A percentile compares a stretch with the other conserved stretches of the same genome.
Evolutionary conservation across 1,140 invertebrate species (phyloP).

Genomic region (Cotesia glomerata): DNA sequence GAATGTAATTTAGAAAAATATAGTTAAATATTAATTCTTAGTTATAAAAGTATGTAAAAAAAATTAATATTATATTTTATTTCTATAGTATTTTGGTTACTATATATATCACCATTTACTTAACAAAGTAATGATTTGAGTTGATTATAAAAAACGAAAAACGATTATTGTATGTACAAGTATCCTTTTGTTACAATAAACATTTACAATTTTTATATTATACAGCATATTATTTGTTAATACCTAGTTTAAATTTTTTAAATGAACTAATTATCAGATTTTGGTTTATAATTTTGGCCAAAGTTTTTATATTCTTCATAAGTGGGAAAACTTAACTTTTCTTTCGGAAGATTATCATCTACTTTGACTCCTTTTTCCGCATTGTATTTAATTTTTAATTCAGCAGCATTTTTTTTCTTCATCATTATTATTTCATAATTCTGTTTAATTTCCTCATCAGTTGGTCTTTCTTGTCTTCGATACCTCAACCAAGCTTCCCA

Average conservation of each 20-base stretch:
- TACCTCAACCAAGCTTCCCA: constrained; percentile 85
- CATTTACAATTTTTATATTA: constrained; percentile 32
- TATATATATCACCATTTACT: not conserved
- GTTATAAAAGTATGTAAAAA: not conserved
- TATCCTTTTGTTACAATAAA: constrained; percentile 23
- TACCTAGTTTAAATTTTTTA: not conserved
- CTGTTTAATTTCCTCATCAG: constrained; percentile 72
- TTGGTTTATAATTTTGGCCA: constrained; percentile 36
- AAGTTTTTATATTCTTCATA: constrained; percentile 51
- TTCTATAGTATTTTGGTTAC: no score
- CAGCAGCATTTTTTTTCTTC: constrained; percentile 77
- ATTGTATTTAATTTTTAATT: constrained; percentile 62
- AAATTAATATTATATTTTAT: no score
- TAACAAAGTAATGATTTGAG: not conserved
- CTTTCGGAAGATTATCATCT: not conserved
- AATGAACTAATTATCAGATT: constrained; percentile 14
- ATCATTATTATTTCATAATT: constrained; percentile 74
- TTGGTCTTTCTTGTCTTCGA: constrained; percentile 72
- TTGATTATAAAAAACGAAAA: not conserved
- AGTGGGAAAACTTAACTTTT: constrained; percentile 40
- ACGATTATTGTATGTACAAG: constrained; percentile 10
- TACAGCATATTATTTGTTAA: not conserved
- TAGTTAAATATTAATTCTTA: not conserved
- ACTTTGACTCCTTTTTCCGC: constrained; percentile 17
- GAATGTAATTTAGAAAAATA: not conserved